phyloP scores from a whole-genome alignment of 2,888 invertebrate species.

The Napeogenes sylphis region DNA sequence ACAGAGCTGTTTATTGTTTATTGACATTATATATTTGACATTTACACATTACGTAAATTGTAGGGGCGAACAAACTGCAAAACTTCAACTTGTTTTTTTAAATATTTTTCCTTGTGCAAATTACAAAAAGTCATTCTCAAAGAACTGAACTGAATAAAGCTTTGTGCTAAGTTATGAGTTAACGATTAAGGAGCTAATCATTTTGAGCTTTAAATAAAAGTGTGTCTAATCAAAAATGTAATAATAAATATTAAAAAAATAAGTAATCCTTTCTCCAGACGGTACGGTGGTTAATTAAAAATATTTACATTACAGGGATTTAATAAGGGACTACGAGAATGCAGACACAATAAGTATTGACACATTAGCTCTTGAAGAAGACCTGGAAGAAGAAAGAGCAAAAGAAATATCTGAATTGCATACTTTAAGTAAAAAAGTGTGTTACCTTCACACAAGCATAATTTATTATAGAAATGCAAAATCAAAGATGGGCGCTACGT shows the following conservation, averaged over 20 bases:
- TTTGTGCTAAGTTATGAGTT: background rate
- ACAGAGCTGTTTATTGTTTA: no score
- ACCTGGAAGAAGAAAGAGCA: constrained; percentile 53
- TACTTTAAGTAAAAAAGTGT: constrained; percentile 60
- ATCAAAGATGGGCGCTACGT: constrained; percentile 56
- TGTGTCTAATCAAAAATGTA: background rate
- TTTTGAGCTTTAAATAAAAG: background rate
- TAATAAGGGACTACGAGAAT: constrained; percentile 47
- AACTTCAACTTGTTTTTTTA: background rate
- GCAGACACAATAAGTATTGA: constrained; percentile 63
- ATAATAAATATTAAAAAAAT: background rate
- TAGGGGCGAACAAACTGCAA: background rate
- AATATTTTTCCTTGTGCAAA: background rate
- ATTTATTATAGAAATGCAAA: constrained; percentile 63
- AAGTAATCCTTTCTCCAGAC: background rate
- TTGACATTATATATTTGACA: no score
- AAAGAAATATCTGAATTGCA: constrained; percentile 57
- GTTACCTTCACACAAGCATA: constrained; percentile 59
- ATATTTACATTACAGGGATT: constrained; percentile 50
- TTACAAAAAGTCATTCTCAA: background rate
- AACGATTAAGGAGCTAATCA: background rate
- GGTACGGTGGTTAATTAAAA: background rate
- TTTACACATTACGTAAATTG: background rate
- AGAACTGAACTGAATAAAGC: no score
- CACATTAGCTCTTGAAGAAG: constrained; percentile 58